Conservation (phyloP, 2,113 vertebrate species). For the Anthoscopus minutus region DNA sequence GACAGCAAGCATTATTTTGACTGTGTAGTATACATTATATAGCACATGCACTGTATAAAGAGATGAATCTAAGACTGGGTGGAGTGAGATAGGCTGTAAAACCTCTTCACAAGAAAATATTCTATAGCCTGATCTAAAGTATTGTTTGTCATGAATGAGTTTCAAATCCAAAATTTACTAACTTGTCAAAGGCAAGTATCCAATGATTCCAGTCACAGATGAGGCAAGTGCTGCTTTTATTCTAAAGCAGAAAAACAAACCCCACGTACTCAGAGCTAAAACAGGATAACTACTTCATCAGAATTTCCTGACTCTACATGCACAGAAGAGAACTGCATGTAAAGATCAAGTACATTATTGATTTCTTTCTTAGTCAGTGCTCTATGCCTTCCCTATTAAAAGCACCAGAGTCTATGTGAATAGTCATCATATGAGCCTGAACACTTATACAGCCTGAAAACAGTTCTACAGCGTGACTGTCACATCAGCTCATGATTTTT, state of each 20-base stretch:
- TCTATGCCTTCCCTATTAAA: neutral
- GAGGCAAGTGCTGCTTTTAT: neutral
- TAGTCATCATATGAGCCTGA: neutral
- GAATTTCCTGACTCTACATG: neutral
- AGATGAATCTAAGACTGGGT: neutral
- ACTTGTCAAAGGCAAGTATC: neutral
- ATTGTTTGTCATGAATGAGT: neutral
- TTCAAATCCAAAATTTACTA: neutral
- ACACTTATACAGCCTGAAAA: neutral
- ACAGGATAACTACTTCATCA: neutral
- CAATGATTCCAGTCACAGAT: neutral
- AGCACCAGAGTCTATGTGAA: neutral
- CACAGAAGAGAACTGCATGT: neutral
- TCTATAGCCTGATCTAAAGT: neutral
- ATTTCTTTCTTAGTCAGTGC: neutral
- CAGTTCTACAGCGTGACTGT: neutral
- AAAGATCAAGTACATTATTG: neutral
- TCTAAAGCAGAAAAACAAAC: neutral
- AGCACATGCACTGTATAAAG: neutral
- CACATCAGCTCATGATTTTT: neutral
- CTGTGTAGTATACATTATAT: fast-evolving
- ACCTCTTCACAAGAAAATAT: neutral
- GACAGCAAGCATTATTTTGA: neutral
- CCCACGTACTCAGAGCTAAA: neutral
- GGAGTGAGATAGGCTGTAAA: neutral